Evolutionary conservation across 2,888 invertebrate genomes (phyloP).

Genomic region (Hydrotaea cyrtoneurina): DNA sequence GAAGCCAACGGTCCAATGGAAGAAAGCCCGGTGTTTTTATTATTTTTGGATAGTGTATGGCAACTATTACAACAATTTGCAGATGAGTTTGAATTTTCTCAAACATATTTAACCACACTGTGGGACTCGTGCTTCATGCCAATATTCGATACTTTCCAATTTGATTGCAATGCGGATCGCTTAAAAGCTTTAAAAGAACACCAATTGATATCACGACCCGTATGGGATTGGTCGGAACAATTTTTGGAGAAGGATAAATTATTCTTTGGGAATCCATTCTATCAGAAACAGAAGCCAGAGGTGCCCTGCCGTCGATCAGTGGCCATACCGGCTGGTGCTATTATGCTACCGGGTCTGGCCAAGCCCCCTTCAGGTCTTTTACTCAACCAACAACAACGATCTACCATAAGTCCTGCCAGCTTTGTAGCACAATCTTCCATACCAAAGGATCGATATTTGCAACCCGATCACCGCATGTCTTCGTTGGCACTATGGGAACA

Average conservation of each 20-base stretch:
- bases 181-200: slow-evolving; percentile 82
- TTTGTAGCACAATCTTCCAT: slow-evolving; percentile 78
- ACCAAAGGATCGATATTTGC: slow-evolving; percentile 80
- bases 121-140: slow-evolving; percentile 95
- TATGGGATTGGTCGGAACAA: slow-evolving; percentile 96
- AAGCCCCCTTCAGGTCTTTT: slow-evolving; percentile 63
- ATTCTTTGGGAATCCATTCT: slow-evolving; percentile 93
- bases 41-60: slow-evolving; percentile 97
- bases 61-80: slow-evolving; percentile 95
- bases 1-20: slow-evolving; percentile 71
- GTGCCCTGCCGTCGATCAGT: slow-evolving; percentile 76
- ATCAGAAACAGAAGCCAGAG: slow-evolving; percentile 79
- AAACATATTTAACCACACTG: slow-evolving; percentile 93
- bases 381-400: slow-evolving; percentile 67
- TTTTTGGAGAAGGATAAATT: slow-evolving; percentile 90
- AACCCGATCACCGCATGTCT: slow-evolving; percentile 82
- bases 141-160: slow-evolving; percentile 95
- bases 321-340: slow-evolving; percentile 74
- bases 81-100: slow-evolving; percentile 93
- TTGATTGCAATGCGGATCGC: slow-evolving; percentile 91
- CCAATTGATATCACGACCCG: slow-evolving; percentile 85
- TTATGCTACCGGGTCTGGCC: slow-evolving; percentile 74
- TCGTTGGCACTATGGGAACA: slow-evolving; percentile 90
- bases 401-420: slow-evolving; percentile 77
- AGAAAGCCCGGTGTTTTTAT: slow-evolving; percentile 91